These are phyloP conservation scores for Chelon auratus DNA, from an alignment of 2,797 vertebrate species.

Conservation along the genomic window DNA sequence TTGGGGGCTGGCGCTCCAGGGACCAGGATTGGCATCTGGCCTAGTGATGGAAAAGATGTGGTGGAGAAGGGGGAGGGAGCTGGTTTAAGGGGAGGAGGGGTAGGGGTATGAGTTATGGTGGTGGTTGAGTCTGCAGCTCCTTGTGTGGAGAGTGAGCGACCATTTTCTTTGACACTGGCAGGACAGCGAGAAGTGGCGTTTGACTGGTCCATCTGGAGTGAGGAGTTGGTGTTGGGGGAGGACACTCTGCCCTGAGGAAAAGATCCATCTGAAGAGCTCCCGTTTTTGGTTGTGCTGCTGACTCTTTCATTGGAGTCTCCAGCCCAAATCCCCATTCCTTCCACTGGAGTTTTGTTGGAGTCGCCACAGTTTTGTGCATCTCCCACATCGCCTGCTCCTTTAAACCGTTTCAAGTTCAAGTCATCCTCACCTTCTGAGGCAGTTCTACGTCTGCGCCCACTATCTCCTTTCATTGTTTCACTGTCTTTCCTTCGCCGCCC, in stretches of 20 bases:
- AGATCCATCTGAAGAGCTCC: conserved; percentile 70
- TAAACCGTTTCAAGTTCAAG: conserved; percentile 93
- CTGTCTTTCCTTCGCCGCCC: conserved; percentile 79
- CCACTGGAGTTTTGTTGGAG: conserved; percentile 84
- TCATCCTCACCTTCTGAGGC: conserved; percentile 92
- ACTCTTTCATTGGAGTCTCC: conserved; percentile 80
- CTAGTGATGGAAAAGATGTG: conserved; percentile 86
- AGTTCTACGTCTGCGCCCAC: conserved; percentile 91
- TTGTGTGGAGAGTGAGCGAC: conserved; percentile 88
- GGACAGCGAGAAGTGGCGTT: conserved; percentile 68
- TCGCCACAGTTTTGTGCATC: conserved; percentile 86
- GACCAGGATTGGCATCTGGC: conserved; percentile 87
- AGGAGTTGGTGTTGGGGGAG: conserved; percentile 64
- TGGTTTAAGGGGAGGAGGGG: conserved; percentile 85
- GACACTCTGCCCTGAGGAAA: conserved; percentile 67
- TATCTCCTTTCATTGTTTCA: conserved; percentile 84
- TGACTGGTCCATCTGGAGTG: conserved; percentile 88
- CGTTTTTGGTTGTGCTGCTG: conserved; percentile 81
- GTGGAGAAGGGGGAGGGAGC: conserved; percentile 91
- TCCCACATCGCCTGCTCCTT: conserved; percentile 85
- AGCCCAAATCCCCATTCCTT: conserved; percentile 86
- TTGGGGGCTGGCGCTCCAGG: conserved; percentile 82
- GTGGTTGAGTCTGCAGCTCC: conserved; percentile 86
- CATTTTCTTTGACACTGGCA: conserved; percentile 95
- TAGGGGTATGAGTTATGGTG: conserved; percentile 77